These are phyloP conservation scores for Ganaspis brasiliensis DNA, from an alignment of 2,888 invertebrate species.

Conservation along the genomic window DNA sequence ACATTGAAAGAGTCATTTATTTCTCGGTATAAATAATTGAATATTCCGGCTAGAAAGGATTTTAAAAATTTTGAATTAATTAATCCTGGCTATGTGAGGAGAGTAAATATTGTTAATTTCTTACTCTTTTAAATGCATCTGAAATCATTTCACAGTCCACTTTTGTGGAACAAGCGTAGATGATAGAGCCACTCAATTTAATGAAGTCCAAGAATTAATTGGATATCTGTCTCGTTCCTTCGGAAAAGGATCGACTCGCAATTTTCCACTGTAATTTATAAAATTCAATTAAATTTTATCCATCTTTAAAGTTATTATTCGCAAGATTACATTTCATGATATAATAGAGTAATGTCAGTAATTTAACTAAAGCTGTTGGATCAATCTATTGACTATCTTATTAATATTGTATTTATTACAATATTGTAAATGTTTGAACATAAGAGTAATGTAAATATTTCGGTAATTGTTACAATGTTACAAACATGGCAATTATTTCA, in stretches of 20 bases:
- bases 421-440: no score
- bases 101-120: slow-evolving; percentile 12
- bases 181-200: slow-evolving; percentile 20
- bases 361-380: background rate
- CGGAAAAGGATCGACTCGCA: slow-evolving; percentile 15
- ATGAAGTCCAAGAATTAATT: slow-evolving; percentile 13
- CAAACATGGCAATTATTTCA: no score
- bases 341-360: slow-evolving; percentile 3
- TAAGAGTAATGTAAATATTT: no score
- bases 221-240: slow-evolving; percentile 12
- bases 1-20: no score
- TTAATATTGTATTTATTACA: no score
- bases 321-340: slow-evolving; percentile 1
- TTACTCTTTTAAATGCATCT: background rate
- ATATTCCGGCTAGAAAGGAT: no score
- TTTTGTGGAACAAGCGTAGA: slow-evolving; percentile 12
- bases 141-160: background rate
- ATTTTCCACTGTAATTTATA: slow-evolving; percentile 15
- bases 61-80: no score
- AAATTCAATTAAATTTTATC: slow-evolving; percentile 20
- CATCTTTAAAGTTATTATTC: slow-evolving; percentile 10
- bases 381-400: no score
- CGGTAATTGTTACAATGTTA: no score
- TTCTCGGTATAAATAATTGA: no score
- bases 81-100: slow-evolving; percentile 5